These are phyloP conservation scores for Lophura nycthemera DNA, from an alignment of 2,113 vertebrate genomes.

Conservation along the genomic window DNA sequence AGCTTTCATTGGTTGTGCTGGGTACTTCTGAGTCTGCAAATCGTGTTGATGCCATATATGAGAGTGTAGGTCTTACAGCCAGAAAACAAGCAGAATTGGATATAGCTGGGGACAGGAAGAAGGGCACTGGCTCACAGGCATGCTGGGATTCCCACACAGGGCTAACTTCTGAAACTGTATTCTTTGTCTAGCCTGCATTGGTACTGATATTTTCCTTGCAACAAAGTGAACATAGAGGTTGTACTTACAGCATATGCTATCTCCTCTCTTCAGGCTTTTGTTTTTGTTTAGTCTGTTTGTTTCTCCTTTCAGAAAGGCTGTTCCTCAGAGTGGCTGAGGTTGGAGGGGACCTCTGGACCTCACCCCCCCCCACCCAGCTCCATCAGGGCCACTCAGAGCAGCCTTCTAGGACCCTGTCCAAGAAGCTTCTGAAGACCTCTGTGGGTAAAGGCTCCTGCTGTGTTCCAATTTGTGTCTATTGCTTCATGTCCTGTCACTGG, in stretches of 20 bases:
- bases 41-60: background rate
- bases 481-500: background rate
- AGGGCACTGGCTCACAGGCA: background rate
- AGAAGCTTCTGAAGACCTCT: background rate
- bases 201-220: background rate
- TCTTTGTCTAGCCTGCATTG: background rate
- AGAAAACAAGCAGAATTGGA: accelerated
- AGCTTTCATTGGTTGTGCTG: background rate
- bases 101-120: background rate
- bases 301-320: background rate
- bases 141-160: background rate
- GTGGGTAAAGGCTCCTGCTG: background rate
- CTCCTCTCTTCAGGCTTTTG: background rate
- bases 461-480: background rate
- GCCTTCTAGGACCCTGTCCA: background rate
- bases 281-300: background rate
- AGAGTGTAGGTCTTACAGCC: background rate
- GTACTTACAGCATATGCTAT: background rate
- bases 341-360: background rate
- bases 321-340: background rate
- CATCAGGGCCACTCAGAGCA: background rate
- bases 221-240: background rate
- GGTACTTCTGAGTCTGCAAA: background rate
- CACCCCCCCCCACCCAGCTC: too few relatives aligned
- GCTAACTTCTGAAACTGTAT: background rate